These are phyloP conservation scores for Morinoia aosen DNA, from an alignment of 2,888 invertebrate species.

Conservation along the genomic window DNA sequence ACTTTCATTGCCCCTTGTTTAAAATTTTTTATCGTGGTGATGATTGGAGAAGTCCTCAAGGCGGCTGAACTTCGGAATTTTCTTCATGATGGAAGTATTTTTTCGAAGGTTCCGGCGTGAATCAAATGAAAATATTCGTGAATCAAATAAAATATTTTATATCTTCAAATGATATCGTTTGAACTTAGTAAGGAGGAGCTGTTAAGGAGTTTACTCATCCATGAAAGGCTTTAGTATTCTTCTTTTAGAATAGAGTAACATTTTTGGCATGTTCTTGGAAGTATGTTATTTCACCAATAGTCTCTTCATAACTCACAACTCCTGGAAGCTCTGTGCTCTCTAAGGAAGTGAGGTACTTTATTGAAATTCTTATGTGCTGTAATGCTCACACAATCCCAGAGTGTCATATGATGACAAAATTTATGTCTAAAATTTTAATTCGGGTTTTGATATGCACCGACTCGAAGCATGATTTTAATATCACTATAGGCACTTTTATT, in stretches of 20 bases:
- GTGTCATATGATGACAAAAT: no score
- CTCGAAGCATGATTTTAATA: no score
- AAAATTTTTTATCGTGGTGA: not conserved
- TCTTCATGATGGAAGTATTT: not conserved
- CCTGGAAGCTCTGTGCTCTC: not conserved
- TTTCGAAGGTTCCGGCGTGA: not conserved
- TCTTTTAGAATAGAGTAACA: not conserved
- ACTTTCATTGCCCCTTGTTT: no score
- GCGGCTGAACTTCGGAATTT: not conserved
- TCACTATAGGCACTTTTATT: no score
- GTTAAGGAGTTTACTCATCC: no score
- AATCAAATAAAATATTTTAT: not conserved
- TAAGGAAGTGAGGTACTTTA: not conserved
- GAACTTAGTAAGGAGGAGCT: not conserved
- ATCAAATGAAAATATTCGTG: not conserved
- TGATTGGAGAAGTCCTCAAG: not conserved
- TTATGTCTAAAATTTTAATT: no score
- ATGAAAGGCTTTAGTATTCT: no score
- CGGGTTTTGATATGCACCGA: no score
- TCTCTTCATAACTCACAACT: not conserved
- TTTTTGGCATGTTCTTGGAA: not conserved
- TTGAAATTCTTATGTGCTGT: not conserved
- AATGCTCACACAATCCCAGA: not conserved
- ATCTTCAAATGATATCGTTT: not conserved
- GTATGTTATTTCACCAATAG: not conserved